Conservation (phyloP, 2,888 invertebrate genomes). For the Pseudococcus viburni region DNA sequence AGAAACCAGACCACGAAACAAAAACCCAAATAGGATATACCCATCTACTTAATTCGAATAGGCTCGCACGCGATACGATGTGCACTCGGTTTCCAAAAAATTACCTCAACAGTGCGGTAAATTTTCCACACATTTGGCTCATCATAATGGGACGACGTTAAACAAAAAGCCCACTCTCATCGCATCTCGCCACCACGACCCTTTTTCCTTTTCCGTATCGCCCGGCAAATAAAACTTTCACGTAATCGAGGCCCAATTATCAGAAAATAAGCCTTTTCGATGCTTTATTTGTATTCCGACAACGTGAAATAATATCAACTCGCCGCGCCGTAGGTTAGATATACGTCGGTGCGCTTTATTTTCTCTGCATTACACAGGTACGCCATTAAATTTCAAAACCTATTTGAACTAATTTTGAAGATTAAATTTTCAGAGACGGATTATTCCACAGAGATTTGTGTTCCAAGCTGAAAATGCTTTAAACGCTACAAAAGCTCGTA, state of each 20-base stretch:
- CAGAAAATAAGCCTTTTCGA: conserved; percentile 32
- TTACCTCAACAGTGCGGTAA: not conserved
- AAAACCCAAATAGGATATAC: no score
- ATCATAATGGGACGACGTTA: not conserved
- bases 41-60: not conserved
- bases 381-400: conserved; percentile 38
- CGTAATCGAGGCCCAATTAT: conserved; percentile 35
- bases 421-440: conserved; percentile 61
- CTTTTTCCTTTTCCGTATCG: not conserved
- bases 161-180: not conserved
- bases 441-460: conserved; percentile 54
- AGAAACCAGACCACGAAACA: no score
- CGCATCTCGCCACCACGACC: not conserved
- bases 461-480: conserved; percentile 31
- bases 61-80: not conserved
- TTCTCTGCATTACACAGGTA: conserved; percentile 48
- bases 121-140: conserved; percentile 12
- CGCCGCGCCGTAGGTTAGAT: not conserved
- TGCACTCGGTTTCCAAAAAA: not conserved
- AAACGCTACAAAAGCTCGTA: conserved; percentile 45
- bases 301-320: conserved; percentile 29
- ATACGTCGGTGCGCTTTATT: conserved; percentile 10
- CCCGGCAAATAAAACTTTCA: conserved; percentile 7
- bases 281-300: conserved; percentile 49
- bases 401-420: conserved; percentile 59